phyloP scores from a whole-genome alignment of 2,888 invertebrate genomes.

The Caenorhabditis sp. region DNA sequence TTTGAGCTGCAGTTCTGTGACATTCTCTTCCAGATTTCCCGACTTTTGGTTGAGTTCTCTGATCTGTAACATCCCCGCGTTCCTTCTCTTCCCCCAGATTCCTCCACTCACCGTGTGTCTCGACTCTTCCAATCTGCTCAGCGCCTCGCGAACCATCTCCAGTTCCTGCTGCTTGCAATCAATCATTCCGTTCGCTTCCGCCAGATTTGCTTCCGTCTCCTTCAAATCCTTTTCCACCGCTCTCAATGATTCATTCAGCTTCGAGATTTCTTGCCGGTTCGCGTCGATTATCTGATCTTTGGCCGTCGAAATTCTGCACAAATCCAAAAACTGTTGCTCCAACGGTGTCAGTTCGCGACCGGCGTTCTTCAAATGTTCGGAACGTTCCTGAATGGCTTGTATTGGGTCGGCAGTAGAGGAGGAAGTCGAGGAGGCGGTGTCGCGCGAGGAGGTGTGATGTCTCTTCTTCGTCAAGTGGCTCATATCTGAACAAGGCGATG shows the following conservation, averaged over 20 bases:
- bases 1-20: slow-evolving; percentile 43
- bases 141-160: slow-evolving; percentile 61
- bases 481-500: no score
- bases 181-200: slow-evolving; percentile 46
- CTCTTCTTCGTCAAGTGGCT: slow-evolving; percentile 42
- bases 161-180: slow-evolving; percentile 63
- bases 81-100: not conserved
- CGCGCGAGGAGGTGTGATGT: slow-evolving; percentile 30
- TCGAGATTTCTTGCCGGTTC: slow-evolving; percentile 67
- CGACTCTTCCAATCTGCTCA: slow-evolving; percentile 60
- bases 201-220: slow-evolving; percentile 28
- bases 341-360: slow-evolving; percentile 60
- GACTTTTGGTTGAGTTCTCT: slow-evolving; percentile 29
- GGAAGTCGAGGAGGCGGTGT: slow-evolving; percentile 41
- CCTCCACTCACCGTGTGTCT: slow-evolving; percentile 47
- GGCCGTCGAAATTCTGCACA: slow-evolving; percentile 71
- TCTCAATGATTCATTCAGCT: slow-evolving; percentile 53
- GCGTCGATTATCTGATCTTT: slow-evolving; percentile 75
- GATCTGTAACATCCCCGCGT: slow-evolving; percentile 9
- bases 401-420: slow-evolving; percentile 37
- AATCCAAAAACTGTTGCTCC: slow-evolving; percentile 75
- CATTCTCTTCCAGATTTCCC: slow-evolving; percentile 20
- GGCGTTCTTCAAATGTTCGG: slow-evolving; percentile 24
- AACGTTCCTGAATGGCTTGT: slow-evolving; percentile 54
- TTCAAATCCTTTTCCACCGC: slow-evolving; percentile 40